Evolutionary conservation across 2,888 invertebrate genomes (phyloP), one percentile per base, ranked within the genome.

Genomic region (Poecilobothrus nobilitatus): DNA sequence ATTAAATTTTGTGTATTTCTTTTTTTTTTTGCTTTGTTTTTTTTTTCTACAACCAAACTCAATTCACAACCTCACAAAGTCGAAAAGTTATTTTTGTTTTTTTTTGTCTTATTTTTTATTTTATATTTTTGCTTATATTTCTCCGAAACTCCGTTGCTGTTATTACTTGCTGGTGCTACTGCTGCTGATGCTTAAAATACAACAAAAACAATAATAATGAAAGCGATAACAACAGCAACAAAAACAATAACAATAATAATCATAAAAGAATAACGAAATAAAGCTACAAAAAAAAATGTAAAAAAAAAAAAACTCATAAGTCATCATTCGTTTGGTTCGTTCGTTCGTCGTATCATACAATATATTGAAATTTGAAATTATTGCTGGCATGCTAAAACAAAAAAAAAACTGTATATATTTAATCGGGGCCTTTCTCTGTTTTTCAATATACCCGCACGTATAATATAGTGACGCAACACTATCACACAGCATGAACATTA

Each of bases 401-500:
- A 37, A 27, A 27, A 27, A 41, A 41, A 41, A 41, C 41, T 12
- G 41, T 12, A 15, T 1, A 41, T 41, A 53, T 53, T 18, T 53
- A 53, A 53, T 15, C n/a, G 53, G 53, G 53, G 53, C 53, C 53
- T 53, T 53, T n/a, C 18, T 53, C n/a, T 53, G 53, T 53, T 53
- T 53, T 53, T 53, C 53, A 53, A 53, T 53, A 53, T 53, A n/a
- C 53, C 53, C 53, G 53, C 18, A 53, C 53, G 53, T 53, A 53
- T 15, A 53, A 18, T 41, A 41, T 53, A 53, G 53, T 53, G 53
- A 53, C 53, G 53, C 53, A 53, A 53, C 53, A 53, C 53, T 53
- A 53, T 53, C 53, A 53, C 53, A 53, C 53, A 53, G 53, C 53
- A 53, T 53, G 53, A 53, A 53, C 53, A 53, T 53, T 53, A 53